Evolutionary conservation across 1,140 invertebrate species (phyloP).

Genomic region (Drosophila saltans): DNA sequence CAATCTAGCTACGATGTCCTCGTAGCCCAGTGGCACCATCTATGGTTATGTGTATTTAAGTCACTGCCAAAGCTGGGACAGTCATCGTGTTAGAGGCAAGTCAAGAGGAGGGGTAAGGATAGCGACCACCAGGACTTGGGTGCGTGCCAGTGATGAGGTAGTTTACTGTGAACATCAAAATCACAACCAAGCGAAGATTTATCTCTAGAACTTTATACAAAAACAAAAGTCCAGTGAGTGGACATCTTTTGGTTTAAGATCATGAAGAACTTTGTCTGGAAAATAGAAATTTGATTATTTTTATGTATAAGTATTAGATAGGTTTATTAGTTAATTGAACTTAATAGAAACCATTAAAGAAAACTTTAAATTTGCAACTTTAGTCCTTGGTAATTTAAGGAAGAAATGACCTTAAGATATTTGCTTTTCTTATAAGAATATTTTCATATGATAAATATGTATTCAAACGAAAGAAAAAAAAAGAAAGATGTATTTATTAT

Average conservation of each 20-base stretch:
- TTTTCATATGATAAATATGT: too few relatives aligned
- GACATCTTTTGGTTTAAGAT: neutral
- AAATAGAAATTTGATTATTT: neutral
- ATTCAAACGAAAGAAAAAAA: too few relatives aligned
- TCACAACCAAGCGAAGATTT: neutral
- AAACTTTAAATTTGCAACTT: too few relatives aligned
- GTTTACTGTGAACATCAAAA: neutral
- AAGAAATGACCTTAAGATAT: too few relatives aligned
- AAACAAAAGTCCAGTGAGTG: neutral
- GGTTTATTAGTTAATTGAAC: too few relatives aligned
- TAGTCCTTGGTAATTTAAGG: too few relatives aligned
- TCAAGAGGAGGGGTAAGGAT: neutral
- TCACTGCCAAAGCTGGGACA: conserved; percentile 63
- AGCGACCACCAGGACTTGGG: neutral
- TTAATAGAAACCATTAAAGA: too few relatives aligned
- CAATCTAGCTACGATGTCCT: conserved; percentile 60
- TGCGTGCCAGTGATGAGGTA: conserved; percentile 34
- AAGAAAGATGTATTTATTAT: too few relatives aligned
- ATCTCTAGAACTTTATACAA: neutral
- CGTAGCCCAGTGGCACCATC: conserved; percentile 59
- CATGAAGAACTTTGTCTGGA: neutral
- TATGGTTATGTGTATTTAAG: conserved; percentile 76
- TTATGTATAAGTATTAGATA: neutral
- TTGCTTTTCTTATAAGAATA: too few relatives aligned
- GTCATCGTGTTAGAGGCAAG: neutral